Evolutionary conservation across 2,797 vertebrate genomes (phyloP), one percentile per base, ranked within the genome.

Genomic region (Lithobates sylvaticus): DNA sequence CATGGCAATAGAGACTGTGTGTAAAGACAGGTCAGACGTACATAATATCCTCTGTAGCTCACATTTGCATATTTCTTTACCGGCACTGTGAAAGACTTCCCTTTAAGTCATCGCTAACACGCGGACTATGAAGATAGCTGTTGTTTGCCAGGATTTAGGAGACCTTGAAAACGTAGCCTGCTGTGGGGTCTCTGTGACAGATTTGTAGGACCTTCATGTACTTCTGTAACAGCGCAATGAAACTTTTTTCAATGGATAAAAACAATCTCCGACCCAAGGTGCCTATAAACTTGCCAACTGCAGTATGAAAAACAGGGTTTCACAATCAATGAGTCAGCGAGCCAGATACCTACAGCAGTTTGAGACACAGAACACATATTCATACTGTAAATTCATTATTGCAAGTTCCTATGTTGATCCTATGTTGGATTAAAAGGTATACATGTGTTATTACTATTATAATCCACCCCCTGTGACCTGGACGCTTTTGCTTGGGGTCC

Each of bases 221-320:
- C 67, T 69, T 87, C 75, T 23, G 16, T 47, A 78, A 58, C 80
- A 68, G 80, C 68, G 72, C 78, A 78, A 74, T 78, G 29, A 78
- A 87, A 73, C 4, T 65, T 50, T 78, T 68, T 83, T 78, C 58
- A 78, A 68, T 71, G n/a, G 80, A 87, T 87, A 69, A 87, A 87
- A 87, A 83, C 76, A 87, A 83, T 87, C 80, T 72, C 34, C 2
- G 75, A 87, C 85, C 85, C 85, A 74, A 74, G 85, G 80, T 78
- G 68, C 69, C 80, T 54, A 87, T 83, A 87, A 83, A 87, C 85
- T 73, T 83, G 81, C 85, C 85, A 87, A 87, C 68, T 73, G 58
- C 70, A 74, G 70, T 61, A 83, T 78, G 58, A 81, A 83, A 83
- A 87, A 83, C 75, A 54, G 75, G 80, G 69, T 83, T 83, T 70